Conservation (phyloP, 2,113 vertebrate species). For the Myrmophylax atrothorax region DNA sequence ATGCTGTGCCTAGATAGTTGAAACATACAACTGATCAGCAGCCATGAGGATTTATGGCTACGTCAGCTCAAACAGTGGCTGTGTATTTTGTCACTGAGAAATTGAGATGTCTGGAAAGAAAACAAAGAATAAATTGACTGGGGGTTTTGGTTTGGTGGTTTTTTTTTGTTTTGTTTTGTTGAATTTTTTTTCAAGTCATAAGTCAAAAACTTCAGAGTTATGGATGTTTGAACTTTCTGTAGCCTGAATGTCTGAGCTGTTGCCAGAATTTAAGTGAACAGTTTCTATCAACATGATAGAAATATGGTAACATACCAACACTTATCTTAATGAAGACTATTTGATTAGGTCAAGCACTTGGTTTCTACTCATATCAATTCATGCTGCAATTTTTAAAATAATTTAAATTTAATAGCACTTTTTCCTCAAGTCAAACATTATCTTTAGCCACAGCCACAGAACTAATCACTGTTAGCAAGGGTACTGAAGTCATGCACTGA, state of each 20-base stretch:
- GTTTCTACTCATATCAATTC: not conserved
- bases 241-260: not conserved
- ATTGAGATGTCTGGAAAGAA: slow-evolving; percentile 33
- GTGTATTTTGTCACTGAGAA: slow-evolving; percentile 47
- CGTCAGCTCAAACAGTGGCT: not conserved
- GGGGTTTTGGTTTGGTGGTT: not conserved
- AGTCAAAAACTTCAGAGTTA: not conserved
- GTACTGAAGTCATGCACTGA: not conserved
- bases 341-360: not conserved
- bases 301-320: not conserved
- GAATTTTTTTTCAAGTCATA: not conserved
- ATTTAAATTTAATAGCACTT: not conserved
- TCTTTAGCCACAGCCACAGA: not conserved
- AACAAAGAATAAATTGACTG: not conserved
- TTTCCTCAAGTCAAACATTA: not conserved
- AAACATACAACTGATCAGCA: slow-evolving; percentile 33
- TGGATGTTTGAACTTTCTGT: not conserved
- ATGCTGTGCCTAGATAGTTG: not conserved
- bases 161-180: not conserved
- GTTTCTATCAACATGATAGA: not conserved
- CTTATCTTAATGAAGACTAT: not conserved
- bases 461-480: not conserved
- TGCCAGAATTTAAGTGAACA: rapidly evolving
- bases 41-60: slow-evolving; percentile 32
- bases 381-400: not conserved